Base-by-base conservation (phyloP, 2,888 invertebrate genomes). In the Temnothorax rugatulus region DNA sequence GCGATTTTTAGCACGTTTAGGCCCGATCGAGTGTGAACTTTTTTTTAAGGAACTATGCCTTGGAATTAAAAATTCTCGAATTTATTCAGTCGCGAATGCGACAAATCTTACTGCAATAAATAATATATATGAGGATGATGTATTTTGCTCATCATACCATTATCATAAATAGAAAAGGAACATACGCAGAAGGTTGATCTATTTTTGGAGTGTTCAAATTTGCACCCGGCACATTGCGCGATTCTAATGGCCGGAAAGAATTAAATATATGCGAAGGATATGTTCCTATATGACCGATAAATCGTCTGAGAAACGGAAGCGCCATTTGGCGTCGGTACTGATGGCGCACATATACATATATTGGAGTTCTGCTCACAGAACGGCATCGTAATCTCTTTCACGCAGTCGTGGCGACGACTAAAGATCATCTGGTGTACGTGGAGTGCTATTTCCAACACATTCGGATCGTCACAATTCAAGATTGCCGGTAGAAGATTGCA, bases 371-470 rank as follows among this genome's bases (percentile, higher is more conserved):
- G 64, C 52, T 77, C 59, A 38, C 57, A 47, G 75, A 81, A 84
- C 88, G 91, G 89, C 90, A 91, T 88, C 84, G 85, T 92, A 87
- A 92, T 92, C 92, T 84, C 91, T 92, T 93, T 92, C 90, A 85
- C 92, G 91, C 90, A 91, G 89, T 87, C 88, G 85, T 90, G 88
- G 87, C 88, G 92, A 92, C 92, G 90, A 89, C 88, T 87, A 86
- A 85, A 90, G 88, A 92, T 91, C 90, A 91, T 91, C 91, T 89
- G 91, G 90, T 84, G 85, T 89, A 87, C 89, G 86, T 54, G 52
- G 34, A 83, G 88, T 87, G 79, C 57, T 85, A 66, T 82, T 84
- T 83, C 44, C 79, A 85, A 54, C 86, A 61, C 83, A 68, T 84
- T 77, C 75, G 25, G 15, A 50, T 82, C 81, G 83, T 85, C 85